Conservation (phyloP, 2,113 vertebrate genomes). For the Amia ocellicauda region DNA sequence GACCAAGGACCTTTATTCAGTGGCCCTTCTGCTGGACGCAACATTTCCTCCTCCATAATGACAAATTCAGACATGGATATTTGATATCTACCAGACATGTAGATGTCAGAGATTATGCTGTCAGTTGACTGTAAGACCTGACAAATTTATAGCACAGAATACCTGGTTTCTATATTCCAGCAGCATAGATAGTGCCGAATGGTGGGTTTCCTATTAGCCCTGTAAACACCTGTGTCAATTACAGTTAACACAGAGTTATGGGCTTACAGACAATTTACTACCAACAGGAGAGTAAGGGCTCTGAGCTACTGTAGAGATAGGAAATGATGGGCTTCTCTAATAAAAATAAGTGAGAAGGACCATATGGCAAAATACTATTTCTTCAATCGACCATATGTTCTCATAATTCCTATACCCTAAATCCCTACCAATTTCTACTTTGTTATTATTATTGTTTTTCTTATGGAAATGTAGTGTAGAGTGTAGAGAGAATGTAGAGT, state of each 20-base stretch:
- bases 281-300: not conserved
- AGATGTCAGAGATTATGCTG: not conserved
- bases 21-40: not conserved
- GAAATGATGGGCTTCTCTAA: constrained; percentile 6
- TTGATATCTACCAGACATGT: not conserved
- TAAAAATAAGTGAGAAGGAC: constrained; percentile 13
- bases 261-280: constrained; percentile 6
- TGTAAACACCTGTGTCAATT: not conserved
- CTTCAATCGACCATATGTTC: constrained; percentile 5
- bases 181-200: not conserved
- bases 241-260: constrained; percentile 4
- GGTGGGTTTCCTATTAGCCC: not conserved
- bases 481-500: no score
- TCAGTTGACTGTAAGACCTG: not conserved
- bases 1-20: not conserved
- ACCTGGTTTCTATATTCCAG: not conserved
- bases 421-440: no score
- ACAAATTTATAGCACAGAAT: not conserved
- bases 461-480: no score
- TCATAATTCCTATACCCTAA: no score
- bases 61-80: not conserved
- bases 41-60: not conserved
- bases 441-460: no score
- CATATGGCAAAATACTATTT: constrained; percentile 14
- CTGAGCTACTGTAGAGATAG: constrained; percentile 9